A percentile compares a stretch with the other conserved stretches of the same genome.
These are phyloP conservation scores for Amia ocellicauda DNA, from an alignment of 2,113 vertebrate species.

Conservation along the genomic window DNA sequence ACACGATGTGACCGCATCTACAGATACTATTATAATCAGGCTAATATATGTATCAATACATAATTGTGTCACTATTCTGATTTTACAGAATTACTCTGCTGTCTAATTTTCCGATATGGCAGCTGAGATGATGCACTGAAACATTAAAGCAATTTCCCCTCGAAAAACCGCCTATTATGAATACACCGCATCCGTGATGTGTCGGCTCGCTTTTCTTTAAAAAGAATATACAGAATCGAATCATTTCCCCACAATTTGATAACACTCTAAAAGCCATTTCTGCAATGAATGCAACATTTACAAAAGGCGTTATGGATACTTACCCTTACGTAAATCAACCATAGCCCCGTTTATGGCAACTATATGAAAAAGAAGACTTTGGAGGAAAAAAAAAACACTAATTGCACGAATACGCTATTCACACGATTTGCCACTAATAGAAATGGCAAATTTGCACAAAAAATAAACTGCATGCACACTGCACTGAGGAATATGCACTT, in stretches of 20 bases:
- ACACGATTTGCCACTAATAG: conserved; percentile 13
- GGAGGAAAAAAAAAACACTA: background rate
- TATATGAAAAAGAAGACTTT: background rate
- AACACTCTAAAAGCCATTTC: conserved; percentile 8
- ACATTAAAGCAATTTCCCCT: background rate
- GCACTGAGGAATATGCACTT: conserved; percentile 22
- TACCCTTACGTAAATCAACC: conserved; percentile 10
- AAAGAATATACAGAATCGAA: conserved; percentile 7
- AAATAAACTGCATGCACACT: conserved; percentile 22
- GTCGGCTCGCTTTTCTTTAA: background rate
- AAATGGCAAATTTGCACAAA: conserved; percentile 26
- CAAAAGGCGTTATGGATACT: conserved; percentile 12
- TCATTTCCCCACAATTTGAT: background rate
- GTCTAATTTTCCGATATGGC: background rate
- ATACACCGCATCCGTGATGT: too few relatives aligned
- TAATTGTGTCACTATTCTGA: background rate
- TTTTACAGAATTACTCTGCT: conserved; percentile 11
- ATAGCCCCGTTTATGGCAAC: conserved; percentile 7
- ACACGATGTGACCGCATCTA: background rate
- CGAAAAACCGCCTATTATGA: too few relatives aligned
- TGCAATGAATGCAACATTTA: conserved; percentile 15
- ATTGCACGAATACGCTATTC: background rate
- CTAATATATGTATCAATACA: background rate
- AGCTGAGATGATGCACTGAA: conserved; percentile 1
- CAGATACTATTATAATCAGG: background rate